These are phyloP conservation scores for Watsonalla cultraria DNA, from an alignment of 2,888 invertebrate species.

Conservation along the genomic window DNA sequence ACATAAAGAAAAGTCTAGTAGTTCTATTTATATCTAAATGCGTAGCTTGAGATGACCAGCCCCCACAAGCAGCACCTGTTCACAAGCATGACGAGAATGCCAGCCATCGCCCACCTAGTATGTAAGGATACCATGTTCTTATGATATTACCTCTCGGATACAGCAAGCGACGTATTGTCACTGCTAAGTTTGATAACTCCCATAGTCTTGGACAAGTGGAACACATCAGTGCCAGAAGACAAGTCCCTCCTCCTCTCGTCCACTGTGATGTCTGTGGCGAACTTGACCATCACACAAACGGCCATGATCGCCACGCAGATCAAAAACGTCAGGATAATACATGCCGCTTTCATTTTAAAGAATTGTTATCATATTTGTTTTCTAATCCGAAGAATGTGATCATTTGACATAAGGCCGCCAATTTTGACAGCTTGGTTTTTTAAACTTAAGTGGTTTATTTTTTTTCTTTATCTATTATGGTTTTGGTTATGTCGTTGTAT, in stretches of 20 bases:
- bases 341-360: conserved; percentile 55
- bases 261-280: conserved; percentile 59
- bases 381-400: conserved; percentile 17
- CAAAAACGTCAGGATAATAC: conserved; percentile 45
- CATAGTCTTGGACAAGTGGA: conserved; percentile 39
- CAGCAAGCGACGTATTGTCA: conserved; percentile 28
- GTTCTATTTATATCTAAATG: too few species aligned
- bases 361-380: background rate
- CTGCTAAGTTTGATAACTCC: conserved; percentile 41
- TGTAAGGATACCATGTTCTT: too few species aligned
- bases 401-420: background rate
- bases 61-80: too few species aligned
- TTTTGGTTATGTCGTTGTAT: too few species aligned
- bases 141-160: conserved; percentile 30
- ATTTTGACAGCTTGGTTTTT: background rate
- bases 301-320: conserved; percentile 57
- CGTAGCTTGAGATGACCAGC: too few species aligned
- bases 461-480: too few species aligned
- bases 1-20: too few species aligned
- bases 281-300: conserved; percentile 67
- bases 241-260: conserved; percentile 44
- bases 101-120: too few species aligned
- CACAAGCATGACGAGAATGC: too few species aligned
- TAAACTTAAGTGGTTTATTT: too few species aligned
- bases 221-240: conserved; percentile 23